Percentiles rank a stretch among this genome's conserved stretches.
Evolutionary conservation across 1,140 invertebrate species (phyloP).

Genomic region (Listronotus oregonensis): DNA sequence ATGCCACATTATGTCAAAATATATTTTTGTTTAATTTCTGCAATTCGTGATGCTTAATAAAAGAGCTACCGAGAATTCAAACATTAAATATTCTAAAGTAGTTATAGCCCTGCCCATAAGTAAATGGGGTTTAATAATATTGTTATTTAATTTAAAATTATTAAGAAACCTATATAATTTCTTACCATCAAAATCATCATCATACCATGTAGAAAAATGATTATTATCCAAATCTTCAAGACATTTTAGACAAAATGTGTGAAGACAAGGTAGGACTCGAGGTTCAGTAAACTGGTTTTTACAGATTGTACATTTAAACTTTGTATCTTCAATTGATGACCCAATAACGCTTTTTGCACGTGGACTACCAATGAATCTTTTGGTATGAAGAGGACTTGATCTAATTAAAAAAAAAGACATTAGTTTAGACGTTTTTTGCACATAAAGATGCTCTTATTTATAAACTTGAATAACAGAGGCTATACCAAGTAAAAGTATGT

Average conservation of each 20-base stretch:
- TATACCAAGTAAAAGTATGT: too few species aligned
- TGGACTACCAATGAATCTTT: constrained; percentile 22
- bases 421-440: neutral
- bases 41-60: too few species aligned
- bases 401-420: neutral
- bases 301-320: constrained; percentile 58
- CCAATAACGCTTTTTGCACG: constrained; percentile 42
- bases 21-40: too few species aligned
- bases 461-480: too few species aligned
- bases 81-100: too few species aligned
- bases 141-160: too few species aligned
- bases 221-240: constrained; percentile 55
- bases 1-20: too few species aligned
- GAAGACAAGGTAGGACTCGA: constrained; percentile 62
- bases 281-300: constrained; percentile 57
- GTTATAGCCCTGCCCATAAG: too few species aligned
- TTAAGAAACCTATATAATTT: neutral
- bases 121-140: too few species aligned
- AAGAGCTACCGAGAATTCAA: too few species aligned
- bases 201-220: constrained; percentile 48
- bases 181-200: constrained; percentile 55
- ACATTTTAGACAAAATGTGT: constrained; percentile 64
- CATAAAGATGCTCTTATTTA: neutral
- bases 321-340: constrained; percentile 32
- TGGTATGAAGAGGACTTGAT: constrained; percentile 42